phyloP scores from a whole-genome alignment of 2,888 invertebrate genomes.

The Dryococelus australis region DNA sequence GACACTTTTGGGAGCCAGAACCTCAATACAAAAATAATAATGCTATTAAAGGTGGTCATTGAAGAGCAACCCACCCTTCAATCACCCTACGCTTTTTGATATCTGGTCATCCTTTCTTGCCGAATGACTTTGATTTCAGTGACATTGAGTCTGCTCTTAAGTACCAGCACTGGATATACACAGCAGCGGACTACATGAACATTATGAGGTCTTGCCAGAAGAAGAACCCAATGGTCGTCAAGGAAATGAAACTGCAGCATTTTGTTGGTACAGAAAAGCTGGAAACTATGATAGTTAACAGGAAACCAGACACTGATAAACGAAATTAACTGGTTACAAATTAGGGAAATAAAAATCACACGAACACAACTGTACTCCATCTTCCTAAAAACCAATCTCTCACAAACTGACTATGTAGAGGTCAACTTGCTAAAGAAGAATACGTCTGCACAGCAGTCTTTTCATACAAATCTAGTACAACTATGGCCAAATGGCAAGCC shows the following conservation, averaged over 20 bases:
- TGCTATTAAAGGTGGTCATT: background rate
- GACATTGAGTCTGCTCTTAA: slow-evolving; percentile 18
- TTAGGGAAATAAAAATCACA: background rate
- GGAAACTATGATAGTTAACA: slow-evolving; percentile 13
- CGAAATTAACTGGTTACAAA: slow-evolving; percentile 28
- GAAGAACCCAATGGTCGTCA: background rate
- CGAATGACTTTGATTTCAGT: slow-evolving; percentile 28
- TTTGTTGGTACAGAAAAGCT: slow-evolving; percentile 23
- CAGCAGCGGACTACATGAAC: slow-evolving; percentile 18
- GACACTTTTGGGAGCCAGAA: slow-evolving; percentile 12
- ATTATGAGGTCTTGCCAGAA: background rate
- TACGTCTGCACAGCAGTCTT: too few relatives aligned
- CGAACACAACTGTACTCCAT: slow-evolving; percentile 25
- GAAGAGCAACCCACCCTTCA: background rate
- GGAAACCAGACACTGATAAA: slow-evolving; percentile 26
- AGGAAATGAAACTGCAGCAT: slow-evolving; percentile 24
- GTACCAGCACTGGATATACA: slow-evolving; percentile 27
- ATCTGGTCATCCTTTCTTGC: slow-evolving; percentile 29
- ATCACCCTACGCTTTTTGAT: slow-evolving; percentile 26
- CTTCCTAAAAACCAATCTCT: background rate
- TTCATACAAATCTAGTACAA: too few relatives aligned
- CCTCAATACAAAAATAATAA: background rate
- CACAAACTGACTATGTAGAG: too few relatives aligned
- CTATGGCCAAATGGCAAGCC: too few relatives aligned
- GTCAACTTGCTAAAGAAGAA: too few relatives aligned